phyloP scores from a whole-genome alignment of 1,140 invertebrate species.

The Heliconius nattereri region DNA sequence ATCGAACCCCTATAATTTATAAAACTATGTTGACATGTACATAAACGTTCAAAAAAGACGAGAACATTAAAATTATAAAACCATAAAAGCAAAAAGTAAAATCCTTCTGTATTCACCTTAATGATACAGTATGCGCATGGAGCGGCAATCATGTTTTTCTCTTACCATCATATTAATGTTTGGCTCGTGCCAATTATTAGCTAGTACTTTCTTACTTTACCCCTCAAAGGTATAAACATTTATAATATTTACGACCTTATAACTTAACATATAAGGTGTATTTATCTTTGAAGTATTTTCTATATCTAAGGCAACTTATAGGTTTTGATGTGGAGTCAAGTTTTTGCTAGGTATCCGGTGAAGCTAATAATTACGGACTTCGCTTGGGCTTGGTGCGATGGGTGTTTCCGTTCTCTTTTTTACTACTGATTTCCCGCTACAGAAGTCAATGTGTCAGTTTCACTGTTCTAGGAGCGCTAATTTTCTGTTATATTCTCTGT shows the following conservation, averaged over 20 bases:
- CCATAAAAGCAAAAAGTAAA: constrained; percentile 20
- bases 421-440: constrained; percentile 51
- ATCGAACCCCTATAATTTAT: neutral
- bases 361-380: constrained; percentile 64
- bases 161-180: constrained; percentile 57
- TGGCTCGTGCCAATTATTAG: constrained; percentile 64
- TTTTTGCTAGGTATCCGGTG: constrained; percentile 70
- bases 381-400: constrained; percentile 52
- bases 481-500: constrained; percentile 20
- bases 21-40: neutral
- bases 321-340: constrained; percentile 47
- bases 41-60: neutral
- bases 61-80: constrained; percentile 3
- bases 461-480: constrained; percentile 33
- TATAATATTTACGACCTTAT: constrained; percentile 28
- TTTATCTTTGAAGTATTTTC: constrained; percentile 22
- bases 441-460: constrained; percentile 55
- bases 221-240: constrained; percentile 3
- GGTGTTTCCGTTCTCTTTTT: constrained; percentile 63
- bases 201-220: constrained; percentile 53
- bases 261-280: neutral
- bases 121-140: constrained; percentile 44
- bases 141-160: constrained; percentile 54
- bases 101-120: constrained; percentile 37
- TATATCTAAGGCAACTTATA: neutral